phyloP scores from a whole-genome alignment of 2,797 vertebrate genomes.

The Spea hammondii region DNA sequence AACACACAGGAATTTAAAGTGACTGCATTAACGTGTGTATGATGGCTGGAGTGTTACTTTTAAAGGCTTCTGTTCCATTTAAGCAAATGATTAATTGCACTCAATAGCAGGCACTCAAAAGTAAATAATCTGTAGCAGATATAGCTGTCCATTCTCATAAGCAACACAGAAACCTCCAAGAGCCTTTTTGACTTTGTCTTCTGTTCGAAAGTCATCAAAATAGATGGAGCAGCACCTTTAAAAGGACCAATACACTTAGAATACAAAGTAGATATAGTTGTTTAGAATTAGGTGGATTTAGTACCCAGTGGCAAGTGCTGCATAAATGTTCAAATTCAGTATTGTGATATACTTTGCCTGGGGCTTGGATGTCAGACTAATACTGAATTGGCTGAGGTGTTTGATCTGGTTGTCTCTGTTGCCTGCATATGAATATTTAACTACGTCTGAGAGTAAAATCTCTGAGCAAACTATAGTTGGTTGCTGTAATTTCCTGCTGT shows the following conservation, averaged over 20 bases:
- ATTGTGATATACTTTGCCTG: conserved; percentile 28
- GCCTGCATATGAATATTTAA: conserved; percentile 46
- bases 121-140: too few species aligned
- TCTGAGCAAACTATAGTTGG: conserved; percentile 16
- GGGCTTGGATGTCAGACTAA: conserved; percentile 39
- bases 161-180: too few species aligned
- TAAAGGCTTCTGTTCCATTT: too few species aligned
- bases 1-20: too few species aligned
- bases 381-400: conserved; percentile 41
- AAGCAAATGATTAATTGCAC: too few species aligned
- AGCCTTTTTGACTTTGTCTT: too few species aligned
- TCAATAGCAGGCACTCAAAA: too few species aligned
- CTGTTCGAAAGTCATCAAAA: too few species aligned
- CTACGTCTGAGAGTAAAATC: conserved; percentile 23
- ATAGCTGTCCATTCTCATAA: too few species aligned
- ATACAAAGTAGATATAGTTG: not conserved
- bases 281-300: conserved; percentile 11
- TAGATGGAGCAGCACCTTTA: not conserved
- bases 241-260: not conserved
- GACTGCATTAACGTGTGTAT: too few species aligned
- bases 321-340: conserved; percentile 9
- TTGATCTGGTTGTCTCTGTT: conserved; percentile 40
- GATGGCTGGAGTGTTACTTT: too few species aligned
- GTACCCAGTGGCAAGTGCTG: not conserved
- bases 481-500: conserved; percentile 32